Conservation (phyloP, 1,140 invertebrate species). For the Aphelinus certus region DNA sequence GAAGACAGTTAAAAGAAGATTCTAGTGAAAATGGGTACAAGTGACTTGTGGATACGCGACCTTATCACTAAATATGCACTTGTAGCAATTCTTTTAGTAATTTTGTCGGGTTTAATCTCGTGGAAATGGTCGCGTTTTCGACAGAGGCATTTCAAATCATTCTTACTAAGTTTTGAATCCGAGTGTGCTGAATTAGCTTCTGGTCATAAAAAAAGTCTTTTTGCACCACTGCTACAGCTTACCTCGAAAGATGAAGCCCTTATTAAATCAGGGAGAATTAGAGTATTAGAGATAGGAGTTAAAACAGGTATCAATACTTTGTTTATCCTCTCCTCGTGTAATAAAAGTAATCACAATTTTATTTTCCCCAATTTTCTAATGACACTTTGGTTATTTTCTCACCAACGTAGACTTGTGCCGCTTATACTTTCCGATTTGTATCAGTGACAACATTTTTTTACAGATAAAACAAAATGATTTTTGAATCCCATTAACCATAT, state of each 20-base stretch:
- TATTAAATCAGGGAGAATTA: constrained; percentile 47
- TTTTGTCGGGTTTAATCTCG: constrained; percentile 25
- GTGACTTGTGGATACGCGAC: constrained; percentile 57
- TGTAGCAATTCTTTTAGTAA: constrained; percentile 31
- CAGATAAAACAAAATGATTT: too few relatives aligned
- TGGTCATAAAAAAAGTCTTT: constrained; percentile 50
- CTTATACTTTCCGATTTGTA: too few relatives aligned
- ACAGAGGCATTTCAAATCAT: constrained; percentile 47
- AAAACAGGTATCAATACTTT: constrained; percentile 53
- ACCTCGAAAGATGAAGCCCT: constrained; percentile 50
- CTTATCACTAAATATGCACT: constrained; percentile 51
- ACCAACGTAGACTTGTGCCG: too few relatives aligned
- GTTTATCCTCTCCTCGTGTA: too few relatives aligned
- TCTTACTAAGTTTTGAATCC: constrained; percentile 56
- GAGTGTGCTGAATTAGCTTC: constrained; percentile 54
- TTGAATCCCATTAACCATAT: neutral
- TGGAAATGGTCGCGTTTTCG: constrained; percentile 52
- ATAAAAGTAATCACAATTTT: too few relatives aligned
- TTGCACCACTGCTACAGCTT: constrained; percentile 45
- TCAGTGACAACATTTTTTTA: too few relatives aligned
- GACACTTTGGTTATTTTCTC: too few relatives aligned
- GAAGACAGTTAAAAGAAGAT: neutral
- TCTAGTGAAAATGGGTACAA: constrained; percentile 48
- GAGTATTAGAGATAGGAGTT: constrained; percentile 60
- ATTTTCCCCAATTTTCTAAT: too few relatives aligned